phyloP scores from a whole-genome alignment of 2,797 vertebrate species.

The Pseudopleuronectes americanus region DNA sequence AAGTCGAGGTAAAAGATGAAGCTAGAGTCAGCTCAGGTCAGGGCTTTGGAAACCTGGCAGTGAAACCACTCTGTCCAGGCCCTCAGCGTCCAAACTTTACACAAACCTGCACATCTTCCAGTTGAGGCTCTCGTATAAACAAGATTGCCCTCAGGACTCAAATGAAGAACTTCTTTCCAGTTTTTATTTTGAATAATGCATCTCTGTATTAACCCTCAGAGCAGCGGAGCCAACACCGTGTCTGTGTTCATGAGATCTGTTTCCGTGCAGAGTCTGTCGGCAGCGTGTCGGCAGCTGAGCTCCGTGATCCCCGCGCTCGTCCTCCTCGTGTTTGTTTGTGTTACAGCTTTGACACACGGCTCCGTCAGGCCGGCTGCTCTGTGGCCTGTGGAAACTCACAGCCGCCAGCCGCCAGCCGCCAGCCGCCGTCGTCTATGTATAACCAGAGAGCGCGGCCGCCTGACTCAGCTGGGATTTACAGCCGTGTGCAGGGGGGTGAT shows the following conservation, averaged over 20 bases:
- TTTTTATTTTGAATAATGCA: too few relatives aligned
- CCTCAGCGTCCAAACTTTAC: constrained; percentile 5
- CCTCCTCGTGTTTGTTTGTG: constrained; percentile 33
- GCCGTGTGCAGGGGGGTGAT: constrained; percentile 24
- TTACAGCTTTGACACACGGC: constrained; percentile 42
- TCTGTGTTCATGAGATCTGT: too few relatives aligned
- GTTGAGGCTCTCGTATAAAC: neutral
- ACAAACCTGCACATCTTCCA: neutral
- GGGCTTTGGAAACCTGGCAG: constrained; percentile 4
- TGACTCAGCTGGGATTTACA: constrained; percentile 32
- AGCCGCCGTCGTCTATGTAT: constrained; percentile 22
- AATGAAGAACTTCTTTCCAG: too few relatives aligned
- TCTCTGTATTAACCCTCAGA: too few relatives aligned
- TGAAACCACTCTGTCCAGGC: neutral
- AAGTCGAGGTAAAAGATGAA: neutral
- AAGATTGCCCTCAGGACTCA: too few relatives aligned
- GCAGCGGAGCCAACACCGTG: too few relatives aligned
- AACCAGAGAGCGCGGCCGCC: constrained; percentile 22
- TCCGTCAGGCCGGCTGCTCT: constrained; percentile 38
- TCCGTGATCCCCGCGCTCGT: neutral
- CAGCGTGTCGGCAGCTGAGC: constrained; percentile 49
- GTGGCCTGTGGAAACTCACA: constrained; percentile 25
- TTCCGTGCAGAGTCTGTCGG: constrained; percentile 1
- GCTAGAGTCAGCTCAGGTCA: neutral
- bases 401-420: neutral